Base-by-base conservation (phyloP, 2,888 invertebrate species). In the Ephialtes manifestator region DNA sequence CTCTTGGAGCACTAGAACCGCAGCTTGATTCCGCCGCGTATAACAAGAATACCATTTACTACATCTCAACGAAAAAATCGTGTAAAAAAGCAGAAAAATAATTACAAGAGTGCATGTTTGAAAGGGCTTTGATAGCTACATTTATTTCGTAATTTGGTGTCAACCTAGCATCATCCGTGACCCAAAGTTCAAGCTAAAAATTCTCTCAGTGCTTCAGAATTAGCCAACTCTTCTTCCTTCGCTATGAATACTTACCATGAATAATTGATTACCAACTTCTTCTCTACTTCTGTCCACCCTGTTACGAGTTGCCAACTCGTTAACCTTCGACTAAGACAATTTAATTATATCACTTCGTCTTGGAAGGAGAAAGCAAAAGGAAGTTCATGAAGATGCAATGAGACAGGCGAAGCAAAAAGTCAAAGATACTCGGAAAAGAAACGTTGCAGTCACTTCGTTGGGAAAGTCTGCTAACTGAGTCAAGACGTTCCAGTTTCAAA, bases 181-280 rank as follows among this genome's bases (percentile, higher is more conserved):
- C 53, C 53, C 28, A 53, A 75, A 75, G 48, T 28, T 20, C 53
- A 20, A 65, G 35, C 72, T 48, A 71, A 71, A 67, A 55, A 77
- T 28, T 65, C 39, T 10, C 10, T 39, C 67, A 24, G 35, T 28
- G 28, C n/a, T 24, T 53, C 53, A 43, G 63, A 31, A 39, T 31
- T 43, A 4, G 10, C 60, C 31, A 18, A 58, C 31, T 63, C 35
- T 20, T 24, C 31, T 65, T n/a, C 48, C 28, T 43, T 13, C 5
- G 15, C 24, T 65, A 15, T 28, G 53, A 31, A 72, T 31, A 55
- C 55, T 18, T 13, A 67, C 15, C 58, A 35, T 60, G 31, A 35
- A 70, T 81, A 81, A 75, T 81, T 81, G 75, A 81, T 75, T 58
- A 81, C 39, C 48, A 60, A 75, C 48, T 51, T 75, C 20, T 51